Base-by-base conservation (phyloP, 2,797 vertebrate genomes). In the Sebastes vulpes region DNA sequence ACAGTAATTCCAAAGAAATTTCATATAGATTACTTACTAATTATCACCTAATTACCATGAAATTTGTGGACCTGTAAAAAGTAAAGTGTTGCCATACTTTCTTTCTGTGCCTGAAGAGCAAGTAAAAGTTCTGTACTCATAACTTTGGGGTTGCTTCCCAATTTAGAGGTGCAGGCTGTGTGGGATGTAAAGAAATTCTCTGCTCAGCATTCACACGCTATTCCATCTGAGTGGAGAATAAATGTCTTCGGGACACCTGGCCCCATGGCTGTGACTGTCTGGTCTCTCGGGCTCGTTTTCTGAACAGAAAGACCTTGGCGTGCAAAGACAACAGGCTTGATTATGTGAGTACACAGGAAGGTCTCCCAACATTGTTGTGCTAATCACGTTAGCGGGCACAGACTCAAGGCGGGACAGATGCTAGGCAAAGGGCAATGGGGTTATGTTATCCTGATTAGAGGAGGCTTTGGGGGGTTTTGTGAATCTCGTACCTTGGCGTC, bases 401-500 rank as follows among this genome's bases (percentile, higher is more conserved):
- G 90, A 91, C 86, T 89, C 83, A 67, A 91, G 92, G 91, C 92
- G 77, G 91, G 94, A 92, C 93, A 91, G 91, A 93, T 93, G 91
- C 86, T 79, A 83, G 86, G 84, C 73, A 90, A 92, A 94, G 93
- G 95, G 91, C 93, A 90, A 92, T 88, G 68, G 89, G 93, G 93
- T 95, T 91, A 91, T 85, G 66, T 87, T 95, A 87, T 93, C 91
- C 90, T 94, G 91, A 94, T 95, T 94, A 94, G 83, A 89, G 83
- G 69, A 86, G 79, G 78, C 78, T 79, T 81, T 21, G 26, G 60
- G 79, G 71, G 80, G 38, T 9, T 69, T 84, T 60, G 77, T 81
- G 89, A 90, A 92, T 91, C 88, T 88, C 6, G 79, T 89, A 58
- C 82, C 81, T 78, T 70, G 1, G 72, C 72, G 5, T 94, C 91